Conservation (phyloP, 1,140 invertebrate species). For the Drosophila littoralis region DNA sequence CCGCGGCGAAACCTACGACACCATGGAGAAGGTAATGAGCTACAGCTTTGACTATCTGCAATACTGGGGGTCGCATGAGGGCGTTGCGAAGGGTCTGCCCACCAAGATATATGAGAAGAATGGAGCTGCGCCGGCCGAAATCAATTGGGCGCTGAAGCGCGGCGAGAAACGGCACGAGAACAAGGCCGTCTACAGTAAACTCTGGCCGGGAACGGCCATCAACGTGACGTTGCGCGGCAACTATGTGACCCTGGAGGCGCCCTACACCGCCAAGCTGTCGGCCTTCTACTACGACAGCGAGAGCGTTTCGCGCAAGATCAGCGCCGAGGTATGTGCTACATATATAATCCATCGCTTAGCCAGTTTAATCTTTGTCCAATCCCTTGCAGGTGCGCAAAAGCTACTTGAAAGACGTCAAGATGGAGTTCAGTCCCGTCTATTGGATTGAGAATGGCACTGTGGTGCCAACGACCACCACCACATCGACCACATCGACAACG, state of each 20-base stretch:
- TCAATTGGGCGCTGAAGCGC: constrained; percentile 89
- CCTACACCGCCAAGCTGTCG: constrained; percentile 89
- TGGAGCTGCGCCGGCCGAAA: constrained; percentile 86
- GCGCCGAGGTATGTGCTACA: constrained; percentile 57
- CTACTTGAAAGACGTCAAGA: constrained; percentile 87
- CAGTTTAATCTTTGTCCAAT: not conserved
- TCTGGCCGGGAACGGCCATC: constrained; percentile 90
- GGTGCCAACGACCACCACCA: constrained; percentile 90
- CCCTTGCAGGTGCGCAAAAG: constrained; percentile 85
- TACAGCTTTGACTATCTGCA: constrained; percentile 89
- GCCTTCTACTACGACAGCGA: constrained; percentile 88
- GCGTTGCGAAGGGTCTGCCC: constrained; percentile 89
- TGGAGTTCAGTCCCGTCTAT: constrained; percentile 89
- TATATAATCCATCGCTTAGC: not conserved
- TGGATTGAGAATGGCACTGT: constrained; percentile 89
- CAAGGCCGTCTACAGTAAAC: constrained; percentile 73
- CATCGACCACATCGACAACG: constrained; percentile 89
- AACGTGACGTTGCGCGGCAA: constrained; percentile 91
- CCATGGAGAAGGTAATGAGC: constrained; percentile 88
- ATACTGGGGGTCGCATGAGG: constrained; percentile 91
- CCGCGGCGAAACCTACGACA: constrained; percentile 84
- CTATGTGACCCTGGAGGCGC: constrained; percentile 89
- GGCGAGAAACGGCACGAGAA: constrained; percentile 86
- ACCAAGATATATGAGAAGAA: constrained; percentile 88
- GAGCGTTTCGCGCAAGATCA: constrained; percentile 77